Evolutionary conservation across 2,113 vertebrate species (phyloP).

Genomic region (Apteryx owenii): DNA sequence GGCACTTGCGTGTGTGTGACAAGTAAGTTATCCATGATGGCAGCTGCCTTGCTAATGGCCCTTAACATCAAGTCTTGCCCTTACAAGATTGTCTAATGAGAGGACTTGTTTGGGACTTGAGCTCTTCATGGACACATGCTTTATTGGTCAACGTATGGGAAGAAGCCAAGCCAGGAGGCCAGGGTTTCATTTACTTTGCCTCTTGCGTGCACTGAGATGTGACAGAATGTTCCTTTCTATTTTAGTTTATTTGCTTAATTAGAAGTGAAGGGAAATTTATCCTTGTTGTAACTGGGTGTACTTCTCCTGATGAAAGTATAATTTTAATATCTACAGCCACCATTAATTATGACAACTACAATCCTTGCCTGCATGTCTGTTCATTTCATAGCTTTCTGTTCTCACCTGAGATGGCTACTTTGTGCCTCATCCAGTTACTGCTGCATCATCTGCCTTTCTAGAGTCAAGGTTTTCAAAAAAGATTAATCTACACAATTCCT

Average conservation of each 20-base stretch:
- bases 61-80: not conserved
- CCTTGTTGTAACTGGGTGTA: not conserved
- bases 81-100: not conserved
- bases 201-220: not conserved
- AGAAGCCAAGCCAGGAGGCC: not conserved
- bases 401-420: not conserved
- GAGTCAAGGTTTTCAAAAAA: not conserved
- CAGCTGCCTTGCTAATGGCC: not conserved
- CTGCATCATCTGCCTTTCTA: not conserved
- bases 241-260: conserved; percentile 1
- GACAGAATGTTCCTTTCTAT: not conserved
- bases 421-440: not conserved
- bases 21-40: not conserved
- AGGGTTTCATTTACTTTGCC: not conserved
- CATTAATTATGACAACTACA: not conserved
- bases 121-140: not conserved
- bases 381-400: not conserved
- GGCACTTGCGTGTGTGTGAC: not conserved
- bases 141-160: not conserved
- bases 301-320: not conserved
- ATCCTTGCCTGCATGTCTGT: not conserved
- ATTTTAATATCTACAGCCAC: not conserved
- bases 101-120: not conserved
- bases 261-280: not conserved
- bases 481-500: not conserved